Evolutionary conservation across 2,797 vertebrate species (phyloP).

Genomic region (Sebastes trivittatus): DNA sequence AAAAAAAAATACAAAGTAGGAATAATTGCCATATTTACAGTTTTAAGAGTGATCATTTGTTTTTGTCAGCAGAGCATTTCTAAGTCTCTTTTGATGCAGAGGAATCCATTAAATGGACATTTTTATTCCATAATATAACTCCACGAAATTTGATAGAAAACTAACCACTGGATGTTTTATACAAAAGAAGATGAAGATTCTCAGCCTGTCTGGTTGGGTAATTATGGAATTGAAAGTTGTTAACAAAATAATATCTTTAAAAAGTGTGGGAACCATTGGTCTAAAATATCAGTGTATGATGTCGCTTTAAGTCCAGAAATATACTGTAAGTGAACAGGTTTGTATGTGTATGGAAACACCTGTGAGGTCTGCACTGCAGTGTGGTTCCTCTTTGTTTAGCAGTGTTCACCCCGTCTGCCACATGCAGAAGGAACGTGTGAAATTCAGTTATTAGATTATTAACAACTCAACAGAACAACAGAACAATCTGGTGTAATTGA

Average conservation of each 20-base stretch:
- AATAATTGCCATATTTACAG: no score
- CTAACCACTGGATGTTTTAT: rapidly evolving
- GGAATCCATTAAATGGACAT: no score
- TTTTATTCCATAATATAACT: no score
- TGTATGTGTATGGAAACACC: not conserved
- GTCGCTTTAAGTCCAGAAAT: not conserved
- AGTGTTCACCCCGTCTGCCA: not conserved
- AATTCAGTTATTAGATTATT: not conserved
- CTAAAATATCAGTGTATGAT: not conserved
- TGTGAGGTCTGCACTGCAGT: not conserved
- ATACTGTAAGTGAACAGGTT: no score
- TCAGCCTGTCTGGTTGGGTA: no score
- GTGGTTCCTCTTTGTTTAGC: not conserved
- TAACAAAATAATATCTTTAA: not conserved
- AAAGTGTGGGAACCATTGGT: not conserved
- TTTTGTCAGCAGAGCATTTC: no score
- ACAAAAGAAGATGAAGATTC: no score
- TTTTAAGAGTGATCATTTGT: no score
- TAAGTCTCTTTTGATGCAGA: no score
- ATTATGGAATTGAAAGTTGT: no score
- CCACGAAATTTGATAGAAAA: no score
- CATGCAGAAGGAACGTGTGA: not conserved
- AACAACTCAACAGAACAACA: not conserved
- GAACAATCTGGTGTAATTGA: not conserved
- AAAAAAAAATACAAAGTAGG: no score